Evolutionary conservation across 1,140 invertebrate genomes (phyloP).

Genomic region (Lepidurus couesii): DNA sequence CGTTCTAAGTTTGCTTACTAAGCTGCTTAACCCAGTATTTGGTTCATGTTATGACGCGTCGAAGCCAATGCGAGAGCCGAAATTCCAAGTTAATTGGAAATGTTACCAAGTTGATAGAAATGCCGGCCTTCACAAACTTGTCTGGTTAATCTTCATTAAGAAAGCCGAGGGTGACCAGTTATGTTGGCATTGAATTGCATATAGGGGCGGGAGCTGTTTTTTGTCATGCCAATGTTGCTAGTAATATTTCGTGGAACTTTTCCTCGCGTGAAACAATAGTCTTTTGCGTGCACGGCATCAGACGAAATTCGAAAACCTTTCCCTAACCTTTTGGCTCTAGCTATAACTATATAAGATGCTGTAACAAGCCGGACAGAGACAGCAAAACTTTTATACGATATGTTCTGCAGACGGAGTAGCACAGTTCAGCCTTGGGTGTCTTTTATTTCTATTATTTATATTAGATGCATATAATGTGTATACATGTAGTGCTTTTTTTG

Average conservation of each 20-base stretch:
- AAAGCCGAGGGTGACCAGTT: slow-evolving; percentile 1
- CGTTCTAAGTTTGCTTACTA: too few species aligned
- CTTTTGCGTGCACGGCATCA: neutral
- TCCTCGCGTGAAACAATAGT: slow-evolving; percentile 21
- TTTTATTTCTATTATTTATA: neutral
- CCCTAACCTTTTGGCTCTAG: neutral
- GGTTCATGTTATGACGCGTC: neutral
- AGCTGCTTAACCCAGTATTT: too few species aligned
- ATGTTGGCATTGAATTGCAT: neutral
- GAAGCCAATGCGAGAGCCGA: neutral
- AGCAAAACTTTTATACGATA: neutral
- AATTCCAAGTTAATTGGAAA: neutral
- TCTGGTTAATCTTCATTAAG: slow-evolving; percentile 22
- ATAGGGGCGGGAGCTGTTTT: neutral
- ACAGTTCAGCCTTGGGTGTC: neutral
- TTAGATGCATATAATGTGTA: neutral
- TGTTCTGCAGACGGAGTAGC: neutral
- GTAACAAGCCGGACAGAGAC: neutral
- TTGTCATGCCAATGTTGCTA: neutral
- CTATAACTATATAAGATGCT: neutral
- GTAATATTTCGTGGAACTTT: slow-evolving; percentile 22
- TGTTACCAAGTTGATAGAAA: neutral
- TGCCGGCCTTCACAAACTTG: slow-evolving; percentile 17
- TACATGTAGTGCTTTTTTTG: neutral
- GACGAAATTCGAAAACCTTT: neutral